Evolutionary conservation across 2,888 invertebrate species (phyloP).

Genomic region (Nesidiocoris tenuis): DNA sequence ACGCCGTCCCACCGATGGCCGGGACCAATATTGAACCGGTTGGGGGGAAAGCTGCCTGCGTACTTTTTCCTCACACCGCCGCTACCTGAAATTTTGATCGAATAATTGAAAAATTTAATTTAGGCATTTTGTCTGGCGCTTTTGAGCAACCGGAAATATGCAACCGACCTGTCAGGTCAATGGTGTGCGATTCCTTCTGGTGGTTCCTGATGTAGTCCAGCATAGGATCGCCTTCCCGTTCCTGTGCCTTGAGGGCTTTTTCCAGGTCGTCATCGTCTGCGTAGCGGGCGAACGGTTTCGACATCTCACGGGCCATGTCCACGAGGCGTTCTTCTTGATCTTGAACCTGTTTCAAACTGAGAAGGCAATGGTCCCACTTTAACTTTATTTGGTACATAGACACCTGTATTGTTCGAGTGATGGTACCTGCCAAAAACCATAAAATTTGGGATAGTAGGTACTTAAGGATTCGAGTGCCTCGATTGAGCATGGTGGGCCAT

Average conservation of each 20-base stretch:
- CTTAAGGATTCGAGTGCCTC: too few species aligned
- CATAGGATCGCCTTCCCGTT: conserved; percentile 93
- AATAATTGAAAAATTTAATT: too few species aligned
- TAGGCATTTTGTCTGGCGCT: too few species aligned
- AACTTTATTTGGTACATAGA: too few species aligned
- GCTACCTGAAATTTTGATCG: conserved; percentile 17
- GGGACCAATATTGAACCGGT: conserved; percentile 87
- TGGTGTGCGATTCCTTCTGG: conserved; percentile 58
- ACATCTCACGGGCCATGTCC: conserved; percentile 79
- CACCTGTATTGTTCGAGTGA: too few species aligned
- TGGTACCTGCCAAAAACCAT: too few species aligned
- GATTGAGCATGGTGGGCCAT: too few species aligned
- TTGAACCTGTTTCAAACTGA: conserved; percentile 76
- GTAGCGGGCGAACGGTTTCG: conserved; percentile 88
- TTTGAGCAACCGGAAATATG: too few species aligned
- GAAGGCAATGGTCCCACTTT: conserved; percentile 47
- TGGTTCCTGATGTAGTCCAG: conserved; percentile 77
- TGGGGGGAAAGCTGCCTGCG: conserved; percentile 83
- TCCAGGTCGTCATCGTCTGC: conserved; percentile 88
- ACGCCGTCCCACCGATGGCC: conserved; percentile 99
- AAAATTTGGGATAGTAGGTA: too few species aligned
- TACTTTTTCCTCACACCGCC: conserved; percentile 58
- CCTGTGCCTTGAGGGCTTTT: conserved; percentile 67
- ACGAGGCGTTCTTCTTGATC: conserved; percentile 67
- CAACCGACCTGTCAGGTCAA: conserved; percentile 33